Evolutionary conservation across 1,140 invertebrate genomes (phyloP), one percentile per base, ranked within the genome.

Genomic region (Alviniconcha marisindica): DNA sequence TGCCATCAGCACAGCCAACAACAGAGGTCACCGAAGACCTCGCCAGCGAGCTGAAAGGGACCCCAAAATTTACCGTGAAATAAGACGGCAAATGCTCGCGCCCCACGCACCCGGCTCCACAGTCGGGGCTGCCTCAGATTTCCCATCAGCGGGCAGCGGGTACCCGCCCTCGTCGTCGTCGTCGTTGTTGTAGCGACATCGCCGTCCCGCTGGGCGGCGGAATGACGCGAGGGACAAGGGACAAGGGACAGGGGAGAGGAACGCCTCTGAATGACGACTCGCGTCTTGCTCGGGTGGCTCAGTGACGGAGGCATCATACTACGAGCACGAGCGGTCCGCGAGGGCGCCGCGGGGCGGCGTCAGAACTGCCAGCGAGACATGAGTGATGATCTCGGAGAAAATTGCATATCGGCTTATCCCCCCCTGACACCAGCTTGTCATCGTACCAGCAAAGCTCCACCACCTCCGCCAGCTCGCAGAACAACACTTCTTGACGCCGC

Each of bases 141-240:
- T 44, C 78, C 40, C 78, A 80, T 80, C 78, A 80, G 21, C 38
- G 14, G 78, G 56, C 78, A 80, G 38, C 78, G 78, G 78, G 78
- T 80, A 80, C 56, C 78, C 73, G 73, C 40, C 42, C 31, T 76
- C 73, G 12, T n/a, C 5, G 73, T 24, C 5, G 42, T 76, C 73
- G 38, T 76, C 4, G 38, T 74, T 7, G 71, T 31, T 76, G 42
- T 48, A n/a, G 42, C 73, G n/a, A 51, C 73, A 76, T 31, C 40
- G 73, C 73, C 73, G 24, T 42, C 73, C 73, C 44, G 51, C 73
- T 2, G 73, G 24, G 73, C 15, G 73, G 18, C 73, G n/a, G 40
- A 76, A 76, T 51, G 40, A 42, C 33, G 44, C 24, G 73, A 54
- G 28, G 28, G 44, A 12, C 28, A 33, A 24, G 38, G 71, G 38